These are phyloP conservation scores for Macrosteles quadrilineatus DNA, from an alignment of 1,140 invertebrate genomes.

Conservation along the genomic window DNA sequence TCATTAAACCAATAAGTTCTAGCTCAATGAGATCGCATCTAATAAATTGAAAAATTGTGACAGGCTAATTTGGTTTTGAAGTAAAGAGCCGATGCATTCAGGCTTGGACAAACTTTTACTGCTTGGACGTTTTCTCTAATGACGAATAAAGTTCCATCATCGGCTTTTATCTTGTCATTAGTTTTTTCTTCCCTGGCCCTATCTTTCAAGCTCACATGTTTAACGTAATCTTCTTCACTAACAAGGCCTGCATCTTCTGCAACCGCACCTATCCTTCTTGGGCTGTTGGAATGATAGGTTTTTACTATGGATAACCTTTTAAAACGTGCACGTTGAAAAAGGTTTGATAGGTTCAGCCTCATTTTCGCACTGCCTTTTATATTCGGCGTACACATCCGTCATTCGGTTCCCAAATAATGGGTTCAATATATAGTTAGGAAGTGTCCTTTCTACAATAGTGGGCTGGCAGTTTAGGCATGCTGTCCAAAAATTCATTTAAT, in stretches of 20 bases:
- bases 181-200: slow-evolving; percentile 40
- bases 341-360: neutral
- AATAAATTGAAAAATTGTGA: slow-evolving; percentile 53
- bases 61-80: slow-evolving; percentile 51
- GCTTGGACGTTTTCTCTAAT: slow-evolving; percentile 50
- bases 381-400: neutral
- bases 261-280: slow-evolving; percentile 43
- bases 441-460: slow-evolving; percentile 20
- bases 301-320: slow-evolving; percentile 28
- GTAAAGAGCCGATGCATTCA: slow-evolving; percentile 49
- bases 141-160: slow-evolving; percentile 34
- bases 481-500: no score
- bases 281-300: slow-evolving; percentile 38
- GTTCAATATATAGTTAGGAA: slow-evolving; percentile 28
- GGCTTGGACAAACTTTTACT: slow-evolving; percentile 48
- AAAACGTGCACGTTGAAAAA: slow-evolving; percentile 4
- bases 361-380: neutral
- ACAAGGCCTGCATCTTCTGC: slow-evolving; percentile 37
- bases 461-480: slow-evolving; percentile 24
- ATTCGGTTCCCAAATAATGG: neutral
- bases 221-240: slow-evolving; percentile 36
- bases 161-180: slow-evolving; percentile 40
- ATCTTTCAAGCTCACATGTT: slow-evolving; percentile 40
- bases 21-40: slow-evolving; percentile 45
- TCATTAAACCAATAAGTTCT: slow-evolving; percentile 52